A percentile compares a stretch with the other conserved stretches of the same genome.
Evolutionary conservation across 2,888 invertebrate species (phyloP).

Genomic region (Clivina fossor): DNA sequence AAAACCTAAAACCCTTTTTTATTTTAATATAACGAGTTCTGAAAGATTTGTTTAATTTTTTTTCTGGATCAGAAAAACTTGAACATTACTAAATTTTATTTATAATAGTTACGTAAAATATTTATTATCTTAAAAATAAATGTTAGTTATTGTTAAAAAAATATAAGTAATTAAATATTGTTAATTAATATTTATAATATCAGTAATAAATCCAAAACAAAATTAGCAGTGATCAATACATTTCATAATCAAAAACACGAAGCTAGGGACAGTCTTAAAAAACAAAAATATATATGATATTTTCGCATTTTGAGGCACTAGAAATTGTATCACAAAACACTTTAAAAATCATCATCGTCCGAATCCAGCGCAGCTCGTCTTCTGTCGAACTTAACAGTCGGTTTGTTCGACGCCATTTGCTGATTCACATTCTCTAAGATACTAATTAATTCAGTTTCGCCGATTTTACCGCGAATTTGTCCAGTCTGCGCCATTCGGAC

Average conservation of each 20-base stretch:
- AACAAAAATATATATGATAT: conserved; percentile 18
- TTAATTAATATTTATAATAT: no score
- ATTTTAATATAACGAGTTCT: no score
- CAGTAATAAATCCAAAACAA: no score
- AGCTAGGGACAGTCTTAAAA: conserved; percentile 19
- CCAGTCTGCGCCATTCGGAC: conserved; percentile 92
- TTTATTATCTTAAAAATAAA: no score
- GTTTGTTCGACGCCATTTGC: conserved; percentile 74
- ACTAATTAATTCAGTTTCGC: conserved; percentile 82
- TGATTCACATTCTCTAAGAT: conserved; percentile 84
- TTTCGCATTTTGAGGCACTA: conserved; percentile 19
- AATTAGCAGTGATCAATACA: no score
- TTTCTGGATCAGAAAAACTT: no score
- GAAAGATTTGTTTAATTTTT: no score
- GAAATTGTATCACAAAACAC: conserved; percentile 37
- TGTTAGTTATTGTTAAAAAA: no score
- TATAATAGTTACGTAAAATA: no score
- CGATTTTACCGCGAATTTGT: conserved; percentile 80
- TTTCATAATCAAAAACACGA: background rate
- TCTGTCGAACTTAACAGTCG: conserved; percentile 86
- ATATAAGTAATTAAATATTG: no score
- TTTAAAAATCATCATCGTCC: conserved; percentile 67
- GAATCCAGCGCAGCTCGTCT: conserved; percentile 86
- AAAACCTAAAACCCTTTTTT: no score
- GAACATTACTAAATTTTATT: no score